These are phyloP conservation scores for Congeria kusceri DNA, from an alignment of 2,888 invertebrate species.

Conservation along the genomic window DNA sequence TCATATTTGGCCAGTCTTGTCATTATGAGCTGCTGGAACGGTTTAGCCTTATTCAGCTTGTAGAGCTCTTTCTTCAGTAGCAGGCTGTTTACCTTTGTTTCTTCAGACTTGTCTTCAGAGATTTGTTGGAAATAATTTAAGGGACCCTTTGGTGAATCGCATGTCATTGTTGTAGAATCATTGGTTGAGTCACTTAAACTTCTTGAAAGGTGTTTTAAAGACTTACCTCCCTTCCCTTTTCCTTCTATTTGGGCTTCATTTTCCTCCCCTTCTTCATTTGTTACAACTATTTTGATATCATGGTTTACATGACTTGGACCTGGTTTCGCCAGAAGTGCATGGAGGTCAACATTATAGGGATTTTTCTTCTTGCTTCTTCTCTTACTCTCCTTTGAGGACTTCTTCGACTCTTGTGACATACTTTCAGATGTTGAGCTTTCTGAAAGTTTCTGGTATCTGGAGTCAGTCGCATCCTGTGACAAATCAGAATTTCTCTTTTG, in stretches of 20 bases:
- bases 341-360: constrained; percentile 2
- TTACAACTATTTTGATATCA: constrained; percentile 35
- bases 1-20: constrained; percentile 31
- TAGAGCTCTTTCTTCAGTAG: constrained; percentile 20
- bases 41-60: constrained; percentile 49
- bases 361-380: constrained; percentile 3
- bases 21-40: constrained; percentile 43
- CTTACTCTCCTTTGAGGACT: constrained; percentile 6
- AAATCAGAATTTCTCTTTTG: too few species aligned
- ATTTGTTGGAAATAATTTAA: constrained; percentile 20
- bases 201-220: background rate
- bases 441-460: constrained; percentile 1
- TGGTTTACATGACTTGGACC: background rate
- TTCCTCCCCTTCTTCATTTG: constrained; percentile 31
- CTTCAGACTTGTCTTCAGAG: constrained; percentile 25
- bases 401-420: constrained; percentile 3
- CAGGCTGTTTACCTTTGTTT: constrained; percentile 15
- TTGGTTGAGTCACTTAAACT: constrained; percentile 5
- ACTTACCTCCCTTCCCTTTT: background rate
- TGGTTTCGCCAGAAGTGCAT: background rate
- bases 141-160: background rate
- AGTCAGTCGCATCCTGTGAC: background rate
- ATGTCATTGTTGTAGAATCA: constrained; percentile 1
- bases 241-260: background rate
- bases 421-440: background rate